Evolutionary conservation across 2,113 vertebrate genomes (phyloP).

Genomic region (Motacilla tschutschensis): DNA sequence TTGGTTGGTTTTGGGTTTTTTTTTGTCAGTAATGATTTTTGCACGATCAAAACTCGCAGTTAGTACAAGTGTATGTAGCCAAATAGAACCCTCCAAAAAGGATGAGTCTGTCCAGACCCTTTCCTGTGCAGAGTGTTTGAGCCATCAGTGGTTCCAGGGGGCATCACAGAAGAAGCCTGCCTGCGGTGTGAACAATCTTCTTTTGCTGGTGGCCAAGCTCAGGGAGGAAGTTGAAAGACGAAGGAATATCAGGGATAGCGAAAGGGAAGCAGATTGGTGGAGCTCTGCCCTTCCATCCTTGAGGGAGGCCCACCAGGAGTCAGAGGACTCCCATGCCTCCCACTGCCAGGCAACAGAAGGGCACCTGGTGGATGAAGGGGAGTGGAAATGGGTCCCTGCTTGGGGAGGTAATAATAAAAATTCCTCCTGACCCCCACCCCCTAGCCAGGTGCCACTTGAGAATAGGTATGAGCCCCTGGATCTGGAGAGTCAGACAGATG

Average conservation of each 20-base stretch:
- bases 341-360: background rate
- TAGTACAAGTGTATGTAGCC: background rate
- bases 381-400: background rate
- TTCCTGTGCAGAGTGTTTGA: no score
- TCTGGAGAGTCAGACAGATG: background rate
- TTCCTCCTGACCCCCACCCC: background rate
- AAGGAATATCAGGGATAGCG: background rate
- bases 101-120: background rate
- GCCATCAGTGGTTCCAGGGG: no score
- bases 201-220: accelerated
- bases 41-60: background rate
- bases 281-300: background rate
- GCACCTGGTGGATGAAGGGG: background rate
- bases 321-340: background rate
- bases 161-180: no score
- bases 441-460: background rate
- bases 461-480: background rate
- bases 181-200: background rate
- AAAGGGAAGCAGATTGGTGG: background rate
- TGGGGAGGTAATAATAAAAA: background rate
- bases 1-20: background rate
- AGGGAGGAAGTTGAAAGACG: background rate
- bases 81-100: background rate
- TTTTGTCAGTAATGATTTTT: background rate
- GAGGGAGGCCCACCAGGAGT: background rate